Conservation (phyloP, 2,797 vertebrate genomes). For the Diglossa cyanea region DNA sequence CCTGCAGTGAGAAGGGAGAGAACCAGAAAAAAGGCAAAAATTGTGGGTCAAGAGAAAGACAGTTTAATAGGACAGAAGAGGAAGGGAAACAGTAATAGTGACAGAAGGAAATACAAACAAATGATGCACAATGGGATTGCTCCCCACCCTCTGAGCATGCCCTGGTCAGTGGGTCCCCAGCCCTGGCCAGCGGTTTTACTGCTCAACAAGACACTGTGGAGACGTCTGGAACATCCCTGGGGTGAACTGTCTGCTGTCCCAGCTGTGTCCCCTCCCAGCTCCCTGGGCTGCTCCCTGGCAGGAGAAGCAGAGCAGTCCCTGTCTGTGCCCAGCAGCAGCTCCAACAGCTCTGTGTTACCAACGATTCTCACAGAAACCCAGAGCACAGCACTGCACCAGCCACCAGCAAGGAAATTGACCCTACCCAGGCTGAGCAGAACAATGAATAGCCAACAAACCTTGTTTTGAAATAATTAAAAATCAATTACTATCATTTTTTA, state of each 20-base stretch:
- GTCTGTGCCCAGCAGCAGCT: neutral
- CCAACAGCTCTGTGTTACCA: accelerated
- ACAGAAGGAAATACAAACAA: neutral
- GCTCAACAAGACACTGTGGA: neutral
- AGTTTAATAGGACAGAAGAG: neutral
- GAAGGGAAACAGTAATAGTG: neutral
- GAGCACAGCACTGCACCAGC: too few relatives aligned
- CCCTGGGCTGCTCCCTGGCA: neutral
- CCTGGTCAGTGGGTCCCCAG: neutral
- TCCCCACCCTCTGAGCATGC: neutral
- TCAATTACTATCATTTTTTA: neutral
- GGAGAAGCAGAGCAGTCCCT: neutral
- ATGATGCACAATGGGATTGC: neutral
- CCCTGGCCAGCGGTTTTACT: accelerated
- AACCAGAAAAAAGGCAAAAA: neutral
- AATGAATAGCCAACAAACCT: neutral
- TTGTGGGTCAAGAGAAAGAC: neutral
- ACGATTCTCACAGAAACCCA: neutral
- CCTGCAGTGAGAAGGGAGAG: neutral
- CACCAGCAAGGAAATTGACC: neutral
- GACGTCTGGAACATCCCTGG: neutral
- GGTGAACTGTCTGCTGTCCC: neutral
- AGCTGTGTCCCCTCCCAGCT: neutral
- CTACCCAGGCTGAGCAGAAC: neutral
- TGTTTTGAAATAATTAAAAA: neutral